Evolutionary conservation across 2,888 invertebrate species (phyloP), one percentile per base, ranked within the genome.

Genomic region (Zele albiditarsus): DNA sequence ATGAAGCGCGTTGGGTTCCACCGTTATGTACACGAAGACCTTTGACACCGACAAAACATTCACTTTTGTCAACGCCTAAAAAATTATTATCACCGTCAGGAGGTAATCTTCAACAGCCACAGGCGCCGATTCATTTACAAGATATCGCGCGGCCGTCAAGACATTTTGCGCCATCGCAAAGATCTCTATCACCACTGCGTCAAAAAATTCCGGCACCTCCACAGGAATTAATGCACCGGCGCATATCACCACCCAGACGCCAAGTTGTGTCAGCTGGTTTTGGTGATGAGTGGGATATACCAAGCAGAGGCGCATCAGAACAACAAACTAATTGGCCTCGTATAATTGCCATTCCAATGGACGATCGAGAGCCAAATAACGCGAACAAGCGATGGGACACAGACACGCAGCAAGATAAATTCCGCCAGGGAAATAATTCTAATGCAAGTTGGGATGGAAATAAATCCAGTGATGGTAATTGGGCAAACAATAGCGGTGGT

Each of bases 201-300:
- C 80, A 80, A 10, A 10, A n/a, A n/a, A 31, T 8, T 33, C 70
- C 77, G 0, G 62, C 77, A 8, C 71, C 60, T 2, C 53, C 77
- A 25, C 67, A 76, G 8, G 73, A 38, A 31, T 33, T 63, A 12
- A n/a, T 33, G 69, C 31, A 1, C 23, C 42, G 38, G 33, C 46
- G 12, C 75, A 75, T 12, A 16, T 49, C 73, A 27, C 58, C 66
- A 28, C 20, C n/a, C n/a, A 42, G 38, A 25, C 57, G 49, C 3
- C 62, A 23, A 33, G 16, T 33, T 27, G 57, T 75, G 2, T 71
- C 77, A 4, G 25, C 75, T 12, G 76, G 77, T 57, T 84, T 82
- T 60, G 79, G 77, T 6, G 87, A 88, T 72, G 87, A 89, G 0
- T 89, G 89, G 89, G 87, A 89, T 53, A 86, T 86, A 69, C 88